Evolutionary conservation across 2,888 invertebrate genomes (phyloP), one percentile per base, ranked within the genome.

Genomic region (Tuta absoluta): DNA sequence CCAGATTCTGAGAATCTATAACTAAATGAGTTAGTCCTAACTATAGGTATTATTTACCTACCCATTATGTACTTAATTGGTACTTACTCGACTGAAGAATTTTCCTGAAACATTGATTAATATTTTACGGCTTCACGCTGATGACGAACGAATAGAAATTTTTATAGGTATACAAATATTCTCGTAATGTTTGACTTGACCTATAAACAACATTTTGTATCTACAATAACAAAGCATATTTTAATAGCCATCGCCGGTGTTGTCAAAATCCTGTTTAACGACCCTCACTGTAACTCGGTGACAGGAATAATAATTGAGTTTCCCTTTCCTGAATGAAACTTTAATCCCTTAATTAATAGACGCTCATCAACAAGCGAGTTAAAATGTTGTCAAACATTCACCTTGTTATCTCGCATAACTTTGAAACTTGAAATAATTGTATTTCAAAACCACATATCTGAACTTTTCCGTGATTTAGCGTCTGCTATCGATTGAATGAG

Each of bases 241-340:
- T n/a, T n/a, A n/a, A n/a, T 33, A 33, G 1, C 33, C 33, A 8
- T 33, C 8, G 33, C 33, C 10, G 33, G 33, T 7, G 33, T 33
- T 33, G 5, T 45, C 45, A 45, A 41, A 38, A 41, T 17, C 45
- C 45, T 45, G 45, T 45, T 45, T n/a, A 45, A 45, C 45, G 17
- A 45, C 45, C 45, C 14, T 41, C n/a, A 45, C 45, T 45, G 45
- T 45, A 45, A 45, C 1, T 45, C n/a, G n/a, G n/a, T 17, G 45
- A 45, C 45, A 45, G 17, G 17, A 45, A 17, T 45, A 45, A 45
- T 45, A 45, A 45, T 45, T 45, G 17, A 45, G 21, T 17, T n/a
- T 48, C 45, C 45, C n/a, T 45, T 45, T 45, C 17, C n/a, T 45
- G 45, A 45, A 17, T 45, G 45, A 45, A 45, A 45, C 45, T 45